Percentiles rank a stretch among this genome's conserved stretches.
These are phyloP conservation scores for Leistus spinibarbis DNA, from an alignment of 2,888 invertebrate genomes.

Conservation along the genomic window DNA sequence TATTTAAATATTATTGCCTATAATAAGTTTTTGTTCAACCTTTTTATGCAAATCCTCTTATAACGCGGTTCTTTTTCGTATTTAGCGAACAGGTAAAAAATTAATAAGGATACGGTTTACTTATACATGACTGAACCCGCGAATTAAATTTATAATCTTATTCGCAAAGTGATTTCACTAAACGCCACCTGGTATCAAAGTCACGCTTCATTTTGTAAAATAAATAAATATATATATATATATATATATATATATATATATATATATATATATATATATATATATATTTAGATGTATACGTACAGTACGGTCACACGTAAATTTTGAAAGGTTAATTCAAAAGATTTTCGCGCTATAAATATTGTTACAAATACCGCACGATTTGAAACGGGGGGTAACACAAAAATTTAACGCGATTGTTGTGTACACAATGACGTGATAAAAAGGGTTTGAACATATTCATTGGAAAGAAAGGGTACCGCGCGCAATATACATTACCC, in stretches of 20 bases:
- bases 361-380: too few species aligned
- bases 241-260: too few species aligned
- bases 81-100: background rate
- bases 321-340: background rate
- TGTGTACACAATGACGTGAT: constrained; percentile 6
- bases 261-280: too few species aligned
- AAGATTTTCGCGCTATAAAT: background rate
- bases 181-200: too few species aligned
- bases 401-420: constrained; percentile 16
- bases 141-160: background rate
- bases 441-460: constrained; percentile 13
- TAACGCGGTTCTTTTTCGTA: background rate
- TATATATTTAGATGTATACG: too few species aligned
- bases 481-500: background rate
- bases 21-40: background rate
- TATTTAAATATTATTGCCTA: background rate
- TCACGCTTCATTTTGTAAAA: too few species aligned
- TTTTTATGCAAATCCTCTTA: background rate
- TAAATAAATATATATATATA: too few species aligned
- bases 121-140: background rate
- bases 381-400: too few species aligned
- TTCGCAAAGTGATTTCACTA: too few species aligned
- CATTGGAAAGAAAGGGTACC: background rate
- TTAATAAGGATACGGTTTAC: background rate
- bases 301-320: too few species aligned